Percentiles rank a stretch among this genome's conserved stretches.
Evolutionary conservation across 2,113 vertebrate genomes (phyloP).

Genomic region (Lasiurus borealis): DNA sequence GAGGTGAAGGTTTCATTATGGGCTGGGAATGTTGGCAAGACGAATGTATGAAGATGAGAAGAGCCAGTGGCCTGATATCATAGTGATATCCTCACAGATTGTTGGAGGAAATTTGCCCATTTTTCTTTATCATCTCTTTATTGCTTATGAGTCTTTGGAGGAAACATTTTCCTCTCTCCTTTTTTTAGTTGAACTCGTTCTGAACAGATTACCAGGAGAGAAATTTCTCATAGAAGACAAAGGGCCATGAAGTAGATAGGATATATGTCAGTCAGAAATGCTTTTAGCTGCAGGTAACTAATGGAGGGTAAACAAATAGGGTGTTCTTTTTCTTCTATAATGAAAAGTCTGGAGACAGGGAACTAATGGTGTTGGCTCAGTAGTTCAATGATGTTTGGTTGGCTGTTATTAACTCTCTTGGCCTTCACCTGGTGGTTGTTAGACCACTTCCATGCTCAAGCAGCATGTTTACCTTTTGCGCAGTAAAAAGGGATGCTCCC

Average conservation of each 20-base stretch:
- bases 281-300: not conserved
- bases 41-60: not conserved
- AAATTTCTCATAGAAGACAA: slow-evolving; percentile 16
- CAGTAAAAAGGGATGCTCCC: not conserved
- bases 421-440: not conserved
- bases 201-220: not conserved
- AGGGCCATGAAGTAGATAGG: not conserved
- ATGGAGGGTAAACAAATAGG: not conserved
- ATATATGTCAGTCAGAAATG: not conserved
- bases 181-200: slow-evolving; percentile 35
- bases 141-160: slow-evolving; percentile 32
- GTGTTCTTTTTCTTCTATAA: not conserved
- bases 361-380: not conserved
- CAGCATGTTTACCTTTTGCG: not conserved
- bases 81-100: not conserved
- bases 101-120: not conserved
- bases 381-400: not conserved
- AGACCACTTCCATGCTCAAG: not conserved
- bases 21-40: slow-evolving; percentile 33
- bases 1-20: not conserved
- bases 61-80: not conserved
- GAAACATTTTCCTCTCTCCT: slow-evolving; percentile 35
- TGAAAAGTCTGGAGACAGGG: not conserved
- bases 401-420: not conserved
- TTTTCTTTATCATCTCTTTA: slow-evolving; percentile 35